Base-by-base conservation (phyloP, 2,113 vertebrate species). In the Cricetomys ansorgei region DNA sequence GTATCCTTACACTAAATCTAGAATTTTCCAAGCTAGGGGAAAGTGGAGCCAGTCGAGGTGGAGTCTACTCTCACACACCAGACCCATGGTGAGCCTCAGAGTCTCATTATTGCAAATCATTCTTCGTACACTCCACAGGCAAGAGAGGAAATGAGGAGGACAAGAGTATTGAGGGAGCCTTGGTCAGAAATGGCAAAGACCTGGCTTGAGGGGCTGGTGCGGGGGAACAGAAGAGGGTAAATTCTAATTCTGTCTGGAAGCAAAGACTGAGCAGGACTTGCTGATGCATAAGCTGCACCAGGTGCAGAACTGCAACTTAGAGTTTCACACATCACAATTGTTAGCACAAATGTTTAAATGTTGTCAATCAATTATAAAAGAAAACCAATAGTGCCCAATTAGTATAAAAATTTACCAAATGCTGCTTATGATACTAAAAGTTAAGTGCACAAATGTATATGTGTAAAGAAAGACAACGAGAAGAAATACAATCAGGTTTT, bases 271-370 rank as follows among this genome's bases (percentile, higher is more conserved):
- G 5, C 11, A 89, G 19, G 8, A 7, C 29, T 81, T 57, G 37
- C 16, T 75, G 15, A 73, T 79, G 37, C 12, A 64, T 62, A 53
- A 15, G 25, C 27, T 88, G 15, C 62, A 29, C 27, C 43, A 31
- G 3, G 12, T 3, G 9, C 10, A 45, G 57, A 43, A 45, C 3
- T 34, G 43, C 40, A n/a, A 45, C 40, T 64, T 83, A 23, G 27
- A 1, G 31, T 34, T 77, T 81, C 59, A 57, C 4, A 19, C 40
- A 7, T 23, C 50, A 89, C 69, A 57, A 37, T 1, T 45, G 34
- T 77, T 76, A 92, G 40, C 57, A 96, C 29, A 62, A 48, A 84
- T 48, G 64, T 94, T 94, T 83, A 83, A 62, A 43, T 62, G 83
- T 0, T 55, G 34, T 65, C 53, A 73, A 48, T 40, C 48, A 69